A percentile compares a stretch with the other conserved stretches of the same genome.
These are phyloP conservation scores for Aphelinus certus DNA, from an alignment of 1,140 invertebrate species.

Conservation along the genomic window DNA sequence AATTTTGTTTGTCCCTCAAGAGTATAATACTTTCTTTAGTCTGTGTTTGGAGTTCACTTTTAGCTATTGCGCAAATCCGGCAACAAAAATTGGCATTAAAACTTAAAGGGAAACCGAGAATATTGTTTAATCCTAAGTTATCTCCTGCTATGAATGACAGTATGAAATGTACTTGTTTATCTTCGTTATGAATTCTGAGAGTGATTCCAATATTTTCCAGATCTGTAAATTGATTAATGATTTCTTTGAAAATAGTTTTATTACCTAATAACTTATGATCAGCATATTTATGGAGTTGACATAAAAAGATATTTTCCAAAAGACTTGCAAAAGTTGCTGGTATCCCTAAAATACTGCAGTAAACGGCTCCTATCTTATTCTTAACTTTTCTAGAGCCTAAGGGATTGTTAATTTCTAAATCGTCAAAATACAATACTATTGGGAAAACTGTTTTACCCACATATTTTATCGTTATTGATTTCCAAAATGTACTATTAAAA, in stretches of 20 bases:
- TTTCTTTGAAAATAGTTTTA: conserved; percentile 7
- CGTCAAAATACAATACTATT: conserved; percentile 16
- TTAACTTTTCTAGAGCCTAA: conserved; percentile 10
- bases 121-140: conserved; percentile 19
- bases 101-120: conserved; percentile 21
- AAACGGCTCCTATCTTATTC: conserved; percentile 24
- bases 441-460: conserved; percentile 6
- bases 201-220: conserved; percentile 14
- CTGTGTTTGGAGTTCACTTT: background rate
- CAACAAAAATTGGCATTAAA: conserved; percentile 6
- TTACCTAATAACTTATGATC: conserved; percentile 17
- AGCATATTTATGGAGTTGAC: conserved; percentile 13
- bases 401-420: conserved; percentile 27
- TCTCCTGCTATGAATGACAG: conserved; percentile 16
- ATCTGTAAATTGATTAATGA: conserved; percentile 27
- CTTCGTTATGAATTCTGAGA: background rate
- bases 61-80: conserved; percentile 1
- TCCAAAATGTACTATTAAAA: conserved; percentile 9
- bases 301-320: conserved; percentile 33
- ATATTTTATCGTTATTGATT: background rate
- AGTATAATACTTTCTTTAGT: conserved; percentile 1
- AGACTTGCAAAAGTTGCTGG: conserved; percentile 8
- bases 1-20: conserved; percentile 5
- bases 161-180: conserved; percentile 17
- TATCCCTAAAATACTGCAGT: conserved; percentile 20